Evolutionary conservation across 2,797 vertebrate species (phyloP), one percentile per base, ranked within the genome.

Genomic region (Rhabdophis nuchalis): DNA sequence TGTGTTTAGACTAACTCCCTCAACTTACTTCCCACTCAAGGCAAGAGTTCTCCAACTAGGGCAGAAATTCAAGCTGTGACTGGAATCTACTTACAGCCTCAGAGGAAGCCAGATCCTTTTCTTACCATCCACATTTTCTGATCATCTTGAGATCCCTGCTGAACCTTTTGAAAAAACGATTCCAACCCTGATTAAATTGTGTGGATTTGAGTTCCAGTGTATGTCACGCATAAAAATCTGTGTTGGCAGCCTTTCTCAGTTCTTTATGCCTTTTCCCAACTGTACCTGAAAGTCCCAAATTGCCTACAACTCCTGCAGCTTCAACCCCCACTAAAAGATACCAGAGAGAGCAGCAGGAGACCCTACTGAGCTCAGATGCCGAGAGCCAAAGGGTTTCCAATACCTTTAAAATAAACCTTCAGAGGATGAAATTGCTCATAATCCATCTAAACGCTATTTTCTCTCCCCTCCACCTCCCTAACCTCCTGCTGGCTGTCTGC

Each of bases 371-470:
- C 86, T 57, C 89, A 90, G 89, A 64, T 85, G 82, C 68, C 5
- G 13, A 85, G 85, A 93, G 89, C 50, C 46, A 57, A 91, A 91
- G 61, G 32, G 50, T 88, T 93, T 85, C 64, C 86, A 91, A 85
- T 90, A 86, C 68, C 56, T 87, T 82, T 46, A 82, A 91, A 91
- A 91, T 93, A 85, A 91, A 93, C 86, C 68, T 93, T 90, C 89
- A 61, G 92, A 91, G 92, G 82, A 91, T 93, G 89, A 93, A 93
- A 93, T 88, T 93, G 92, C 89, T 91, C 36, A 52, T 93, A 91
- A 93, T 93, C 92, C 86, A 93, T 88, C 92, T 93, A 91, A 93
- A 64, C 46, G 46, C 89, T 90, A 50, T 90, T 72, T 85, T 58
- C 36, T 85, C 50, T 61, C 18, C 58, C 58, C 25, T 68, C 18